Base-by-base conservation (phyloP, 2,888 invertebrate species). In the Agrypnus murinus region DNA sequence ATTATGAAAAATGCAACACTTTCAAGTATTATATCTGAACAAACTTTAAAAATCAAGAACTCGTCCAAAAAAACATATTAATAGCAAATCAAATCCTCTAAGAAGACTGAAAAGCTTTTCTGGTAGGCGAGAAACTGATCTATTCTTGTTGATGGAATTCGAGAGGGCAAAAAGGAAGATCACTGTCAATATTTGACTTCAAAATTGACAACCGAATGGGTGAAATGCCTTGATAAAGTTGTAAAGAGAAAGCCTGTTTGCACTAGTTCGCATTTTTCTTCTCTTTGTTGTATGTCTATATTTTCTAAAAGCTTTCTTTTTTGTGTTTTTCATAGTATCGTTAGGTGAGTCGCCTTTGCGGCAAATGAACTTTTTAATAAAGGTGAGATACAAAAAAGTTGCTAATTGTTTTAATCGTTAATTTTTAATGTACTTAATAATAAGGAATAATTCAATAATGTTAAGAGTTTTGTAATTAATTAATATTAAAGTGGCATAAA, bases 171-270 rank as follows among this genome's bases (percentile, higher is more conserved):
- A 5, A 31, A 36, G 38, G 55, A 15, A 36, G 36, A 55, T 55
- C 32, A 19, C 32, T 55, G 55, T 36, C 55, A 55, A 55, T 55
- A 36, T 55, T 55, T 55, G 55, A 55, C 32, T 55, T 55, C 36
- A 55, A 55, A 55, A 55, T 55, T 55, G 55, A 55, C 55, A 55
- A 36, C 36, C 14, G 55, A 55, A 55, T 34, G 38, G 36, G 36
- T 55, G 55, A 55, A 55, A 55, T 36, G 36, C 7, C 55, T 36
- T 15, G 55, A 55, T 55, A 55, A 36, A 55, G 55, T 55, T 36
- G 55, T 55, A 36, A 12, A 55, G 55, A 55, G 36, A 55, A 55
- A 55, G 55, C 55, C 19, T 32, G 10, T 32, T 53, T 40, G 6
- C 0, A n/a, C n/a, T 32, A 53, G 53, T 53, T 53, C 32, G 31